These are phyloP conservation scores for Lytechinus pictus DNA, from an alignment of 35 echinoderm and acorn worm genomes.

Conservation along the genomic window DNA sequence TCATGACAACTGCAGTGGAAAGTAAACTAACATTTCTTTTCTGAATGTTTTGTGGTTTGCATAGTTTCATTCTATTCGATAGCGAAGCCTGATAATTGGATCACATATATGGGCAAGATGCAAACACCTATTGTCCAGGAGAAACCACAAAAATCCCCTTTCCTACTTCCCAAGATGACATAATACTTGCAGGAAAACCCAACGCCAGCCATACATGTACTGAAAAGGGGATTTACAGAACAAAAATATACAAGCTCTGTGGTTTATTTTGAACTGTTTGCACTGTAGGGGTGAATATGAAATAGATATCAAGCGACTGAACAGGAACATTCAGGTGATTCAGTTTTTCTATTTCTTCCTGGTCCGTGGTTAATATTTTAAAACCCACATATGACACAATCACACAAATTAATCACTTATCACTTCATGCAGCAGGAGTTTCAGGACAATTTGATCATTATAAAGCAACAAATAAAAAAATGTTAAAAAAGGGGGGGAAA, in stretches of 20 bases:
- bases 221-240: neutral
- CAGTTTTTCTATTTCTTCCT: neutral
- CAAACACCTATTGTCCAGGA: neutral
- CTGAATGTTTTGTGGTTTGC: neutral
- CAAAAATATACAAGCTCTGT: neutral
- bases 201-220: neutral
- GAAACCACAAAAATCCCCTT: neutral
- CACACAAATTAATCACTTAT: neutral
- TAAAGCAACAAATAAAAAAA: too few relatives aligned
- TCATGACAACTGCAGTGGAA: neutral
- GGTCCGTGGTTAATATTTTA: neutral
- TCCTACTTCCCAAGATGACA: neutral
- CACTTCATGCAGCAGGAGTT: too few relatives aligned
- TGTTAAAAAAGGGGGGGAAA: too few relatives aligned
- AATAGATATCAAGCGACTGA: neutral
- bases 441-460: too few relatives aligned
- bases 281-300: neutral
- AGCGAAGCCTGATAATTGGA: neutral
- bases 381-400: neutral
- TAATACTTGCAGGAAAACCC: neutral
- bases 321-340: neutral
- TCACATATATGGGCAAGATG: neutral
- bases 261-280: neutral
- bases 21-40: neutral
- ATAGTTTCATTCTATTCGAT: neutral